phyloP scores from a whole-genome alignment of 2,888 invertebrate genomes.

The Limnephilus lunatus region DNA sequence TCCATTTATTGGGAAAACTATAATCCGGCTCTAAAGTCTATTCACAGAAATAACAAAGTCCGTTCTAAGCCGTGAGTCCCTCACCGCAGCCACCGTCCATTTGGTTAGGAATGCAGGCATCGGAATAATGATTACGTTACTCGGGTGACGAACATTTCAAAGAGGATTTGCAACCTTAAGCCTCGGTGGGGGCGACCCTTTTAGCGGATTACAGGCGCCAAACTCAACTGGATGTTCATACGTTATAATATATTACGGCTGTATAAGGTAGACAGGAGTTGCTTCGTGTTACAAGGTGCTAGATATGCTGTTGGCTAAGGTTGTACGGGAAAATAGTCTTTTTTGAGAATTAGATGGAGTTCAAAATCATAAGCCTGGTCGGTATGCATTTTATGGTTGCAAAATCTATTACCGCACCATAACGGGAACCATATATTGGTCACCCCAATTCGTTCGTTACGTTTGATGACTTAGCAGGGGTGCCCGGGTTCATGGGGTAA shows the following conservation, averaged over 20 bases:
- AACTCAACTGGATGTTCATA: slow-evolving; percentile 26
- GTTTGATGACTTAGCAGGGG: too few relatives aligned
- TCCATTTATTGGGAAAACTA: neutral
- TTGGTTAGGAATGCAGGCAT: slow-evolving; percentile 50
- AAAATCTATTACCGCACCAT: too few relatives aligned
- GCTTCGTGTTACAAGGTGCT: neutral
- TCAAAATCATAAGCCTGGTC: neutral
- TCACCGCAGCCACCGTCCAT: slow-evolving; percentile 25
- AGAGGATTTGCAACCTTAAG: slow-evolving; percentile 61
- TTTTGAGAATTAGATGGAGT: neutral
- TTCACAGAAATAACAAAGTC: neutral
- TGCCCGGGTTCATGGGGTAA: too few relatives aligned
- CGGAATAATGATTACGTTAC: slow-evolving; percentile 63
- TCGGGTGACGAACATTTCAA: slow-evolving; percentile 64
- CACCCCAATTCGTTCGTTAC: too few relatives aligned
- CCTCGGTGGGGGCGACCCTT: slow-evolving; percentile 55
- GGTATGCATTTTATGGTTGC: neutral
- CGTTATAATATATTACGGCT: neutral
- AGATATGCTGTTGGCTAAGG: slow-evolving; percentile 15
- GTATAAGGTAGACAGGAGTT: neutral
- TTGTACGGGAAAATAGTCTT: neutral
- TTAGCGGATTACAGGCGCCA: slow-evolving; percentile 60
- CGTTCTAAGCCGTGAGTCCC: slow-evolving; percentile 10
- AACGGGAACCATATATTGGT: too few relatives aligned
- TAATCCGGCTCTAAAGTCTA: neutral